Base-by-base conservation (phyloP, 2,113 vertebrate genomes). In the Psammodynastes pulverulentus region DNA sequence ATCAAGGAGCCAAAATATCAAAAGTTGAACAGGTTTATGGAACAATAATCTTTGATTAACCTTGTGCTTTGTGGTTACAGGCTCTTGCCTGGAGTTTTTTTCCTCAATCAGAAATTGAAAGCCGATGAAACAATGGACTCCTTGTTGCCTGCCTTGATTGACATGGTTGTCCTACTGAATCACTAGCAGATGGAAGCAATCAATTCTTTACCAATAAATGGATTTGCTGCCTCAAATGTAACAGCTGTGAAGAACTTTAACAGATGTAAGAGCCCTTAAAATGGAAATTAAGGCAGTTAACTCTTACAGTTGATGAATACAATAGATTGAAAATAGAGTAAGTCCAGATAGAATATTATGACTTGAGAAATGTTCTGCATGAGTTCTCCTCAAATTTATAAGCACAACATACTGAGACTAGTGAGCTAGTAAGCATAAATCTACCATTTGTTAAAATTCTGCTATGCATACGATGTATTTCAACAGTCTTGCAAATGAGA, bases 221-320 rank as follows among this genome's bases (percentile, higher is more conserved):
- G 49, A 19, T 52, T 79, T 79, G 88, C 48, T 49, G 49, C 89
- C 86, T 89, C 89, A 52, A 89, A 84, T 48, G 88, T 54, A 94
- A 89, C 93, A 94, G 95, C 91, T 94, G 93, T 67, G 93, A 67
- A 67, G 87, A 58, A 89, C 85, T 89, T 89, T 84, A 91, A 86
- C 93, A 89, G 90, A 93, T 87, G 54, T 56, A 79, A 49, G 34
- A n/a, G 85, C 84, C 92, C 93, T 94, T 94, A 91, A 89, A 92
- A 95, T 95, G 94, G 62, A 94, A 96, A 96, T 96, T 91, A 88
- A 88, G 46, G 89, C 85, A 13, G 86, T 95, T 92, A 93, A 94
- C 90, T 79, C 84, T 93, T 62, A 56, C 39, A 86, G 91, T 91
- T 92, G 92, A 92, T 89, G 90, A 53, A 34, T 87, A 90, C 49